Percentiles rank a stretch among this genome's conserved stretches.
Conservation (phyloP, 2,888 invertebrate genomes). For the Chrysina gloriosa region DNA sequence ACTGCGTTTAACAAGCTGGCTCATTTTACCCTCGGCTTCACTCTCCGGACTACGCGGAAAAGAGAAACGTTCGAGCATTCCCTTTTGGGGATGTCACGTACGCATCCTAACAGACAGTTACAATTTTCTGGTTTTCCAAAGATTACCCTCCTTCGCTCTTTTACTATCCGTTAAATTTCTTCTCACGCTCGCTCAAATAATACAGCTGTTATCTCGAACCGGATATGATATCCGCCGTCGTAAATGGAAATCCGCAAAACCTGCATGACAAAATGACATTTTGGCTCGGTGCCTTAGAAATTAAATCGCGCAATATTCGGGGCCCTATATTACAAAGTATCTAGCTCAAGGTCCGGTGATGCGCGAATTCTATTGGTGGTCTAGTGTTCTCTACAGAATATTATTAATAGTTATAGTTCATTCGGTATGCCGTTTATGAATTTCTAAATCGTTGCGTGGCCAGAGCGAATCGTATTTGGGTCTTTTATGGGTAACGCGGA, state of each 20-base stretch:
- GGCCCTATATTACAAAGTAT: background rate
- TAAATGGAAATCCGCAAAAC: background rate
- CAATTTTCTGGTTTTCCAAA: background rate
- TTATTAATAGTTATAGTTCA: background rate
- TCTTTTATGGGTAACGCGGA: background rate
- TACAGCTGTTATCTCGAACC: background rate
- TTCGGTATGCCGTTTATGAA: conserved; percentile 3
- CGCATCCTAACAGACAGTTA: conserved; percentile 16
- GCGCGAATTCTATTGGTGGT: background rate
- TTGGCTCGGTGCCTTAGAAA: background rate
- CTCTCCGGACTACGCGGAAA: background rate
- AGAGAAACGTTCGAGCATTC: background rate
- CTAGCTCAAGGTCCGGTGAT: background rate
- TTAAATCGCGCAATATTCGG: background rate
- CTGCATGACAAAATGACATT: background rate
- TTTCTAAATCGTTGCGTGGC: background rate
- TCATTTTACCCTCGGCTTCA: background rate
- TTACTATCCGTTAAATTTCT: conserved; percentile 8
- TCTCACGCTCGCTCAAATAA: background rate
- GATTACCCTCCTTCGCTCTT: background rate
- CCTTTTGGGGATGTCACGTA: conserved; percentile 23
- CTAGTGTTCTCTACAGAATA: background rate
- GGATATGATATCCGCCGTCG: background rate
- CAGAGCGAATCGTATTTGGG: background rate
- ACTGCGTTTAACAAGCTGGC: background rate